Base-by-base conservation (phyloP, 1,140 invertebrate species). In the Drosophila mauritiana region DNA sequence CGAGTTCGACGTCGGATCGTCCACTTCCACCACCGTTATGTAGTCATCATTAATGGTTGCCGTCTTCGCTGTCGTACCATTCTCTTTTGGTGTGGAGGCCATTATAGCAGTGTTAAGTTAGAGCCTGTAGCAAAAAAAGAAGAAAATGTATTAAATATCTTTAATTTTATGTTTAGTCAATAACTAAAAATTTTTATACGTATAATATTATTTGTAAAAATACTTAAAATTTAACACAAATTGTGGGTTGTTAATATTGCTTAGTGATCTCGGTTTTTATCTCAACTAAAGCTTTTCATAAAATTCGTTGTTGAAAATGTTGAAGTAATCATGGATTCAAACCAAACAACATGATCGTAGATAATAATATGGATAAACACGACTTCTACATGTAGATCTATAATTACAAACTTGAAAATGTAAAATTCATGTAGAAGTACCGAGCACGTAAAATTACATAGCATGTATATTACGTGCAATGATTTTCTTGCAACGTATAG, bases 11-110 rank as follows among this genome's bases (percentile, higher is more conserved):
- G 91, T 81, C 45, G 90, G 91, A 74, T 93, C 92, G 62, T 95
- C 94, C n/a, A 96, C 94, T 61, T 94, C 94, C 37, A 96, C 95
- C n/a, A 96, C 95, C 20, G 95, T 96, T 45, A 96, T 94, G 76
- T 95, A 96, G 46, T 95, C 94, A 15, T 85, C 81, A 39, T 73
- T 78, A 34, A 61, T 48, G 39, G 53, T 58, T 64, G 48, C 62
- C 62, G 77, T 70, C 65, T 57, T 73, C 22, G 51, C 40, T 64
- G 64, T 51, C 51, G 76, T 34, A 57, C 25, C 59, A 62, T 52
- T 57, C 40, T 31, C 31, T 63, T 49, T 56, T 37, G 70, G 22
- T 61, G 63, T 51, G 15, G 73, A 49, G 36, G 57, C 68, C 78
- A 85, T 85, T 54, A 17, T 79, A 11, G 2, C 22, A 5, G 17